Evolutionary conservation across 2,888 invertebrate genomes (phyloP).

Genomic region (Entomobrya proxima): DNA sequence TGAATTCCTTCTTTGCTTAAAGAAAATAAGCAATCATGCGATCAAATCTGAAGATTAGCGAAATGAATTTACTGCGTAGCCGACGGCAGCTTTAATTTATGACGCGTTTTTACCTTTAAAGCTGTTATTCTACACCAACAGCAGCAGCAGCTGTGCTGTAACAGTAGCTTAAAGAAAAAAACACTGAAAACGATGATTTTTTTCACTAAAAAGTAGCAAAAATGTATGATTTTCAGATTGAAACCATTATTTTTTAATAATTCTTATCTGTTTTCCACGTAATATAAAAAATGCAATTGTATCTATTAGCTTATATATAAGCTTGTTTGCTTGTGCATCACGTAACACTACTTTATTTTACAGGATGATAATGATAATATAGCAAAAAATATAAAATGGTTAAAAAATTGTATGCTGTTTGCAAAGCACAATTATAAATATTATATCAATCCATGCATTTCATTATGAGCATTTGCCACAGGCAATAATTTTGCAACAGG

Average conservation of each 20-base stretch:
- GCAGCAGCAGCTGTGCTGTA: no score
- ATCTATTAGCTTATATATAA: neutral
- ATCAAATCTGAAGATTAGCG: slow-evolving; percentile 57
- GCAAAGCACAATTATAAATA: slow-evolving; percentile 9
- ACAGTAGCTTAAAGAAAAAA: no score
- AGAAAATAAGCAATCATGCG: neutral
- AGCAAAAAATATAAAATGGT: neutral
- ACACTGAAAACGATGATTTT: no score
- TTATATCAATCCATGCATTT: slow-evolving; percentile 13
- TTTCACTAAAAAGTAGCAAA: neutral
- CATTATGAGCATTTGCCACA: slow-evolving; percentile 5
- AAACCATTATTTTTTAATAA: no score
- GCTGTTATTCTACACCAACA: no score
- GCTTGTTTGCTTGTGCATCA: neutral
- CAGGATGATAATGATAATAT: neutral
- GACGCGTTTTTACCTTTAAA: slow-evolving; percentile 14
- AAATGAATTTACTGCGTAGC: slow-evolving; percentile 53
- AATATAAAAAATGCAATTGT: slow-evolving; percentile 1
- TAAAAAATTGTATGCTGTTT: no score
- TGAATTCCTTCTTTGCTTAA: neutral
- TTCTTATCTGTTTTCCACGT: neutral
- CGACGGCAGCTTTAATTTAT: slow-evolving; percentile 61
- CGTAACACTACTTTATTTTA: neutral
- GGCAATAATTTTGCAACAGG: neutral
- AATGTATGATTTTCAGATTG: neutral